Evolutionary conservation across 2,113 vertebrate species (phyloP).

Genomic region (Xiphophorus couchianus): DNA sequence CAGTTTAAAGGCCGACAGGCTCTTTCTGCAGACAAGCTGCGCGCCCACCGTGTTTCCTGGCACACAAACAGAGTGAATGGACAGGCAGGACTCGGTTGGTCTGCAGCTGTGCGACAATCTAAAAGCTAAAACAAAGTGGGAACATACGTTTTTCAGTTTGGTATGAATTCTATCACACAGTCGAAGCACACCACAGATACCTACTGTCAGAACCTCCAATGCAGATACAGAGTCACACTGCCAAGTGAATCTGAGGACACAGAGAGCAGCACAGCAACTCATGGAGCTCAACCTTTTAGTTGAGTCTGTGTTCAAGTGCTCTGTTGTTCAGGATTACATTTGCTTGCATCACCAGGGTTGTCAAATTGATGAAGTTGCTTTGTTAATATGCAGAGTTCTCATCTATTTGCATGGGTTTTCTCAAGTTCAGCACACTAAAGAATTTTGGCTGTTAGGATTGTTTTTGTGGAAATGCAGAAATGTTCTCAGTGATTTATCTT

Average conservation of each 20-base stretch:
- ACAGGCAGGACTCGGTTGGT: too few species aligned
- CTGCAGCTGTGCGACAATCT: too few species aligned
- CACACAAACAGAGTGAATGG: too few species aligned
- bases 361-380: slow-evolving; percentile 4
- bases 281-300: background rate
- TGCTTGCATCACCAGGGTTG: slow-evolving; percentile 4
- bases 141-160: too few species aligned
- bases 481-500: background rate
- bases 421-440: background rate
- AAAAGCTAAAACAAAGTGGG: too few species aligned
- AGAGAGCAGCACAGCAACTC: background rate
- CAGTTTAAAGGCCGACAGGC: too few species aligned
- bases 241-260: background rate
- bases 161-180: too few species aligned
- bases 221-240: too few species aligned
- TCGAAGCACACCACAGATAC: too few species aligned
- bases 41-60: too few species aligned
- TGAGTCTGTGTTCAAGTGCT: background rate
- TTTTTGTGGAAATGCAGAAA: background rate
- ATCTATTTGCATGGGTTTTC: slow-evolving; percentile 1
- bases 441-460: background rate
- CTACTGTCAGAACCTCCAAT: too few species aligned
- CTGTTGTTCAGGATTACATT: background rate
- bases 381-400: slow-evolving; percentile 1
- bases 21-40: too few species aligned